A percentile compares a stretch with the other conserved stretches of the same genome.
phyloP scores from a whole-genome alignment of 2,113 vertebrate genomes.

The Diphyllodes magnificus region DNA sequence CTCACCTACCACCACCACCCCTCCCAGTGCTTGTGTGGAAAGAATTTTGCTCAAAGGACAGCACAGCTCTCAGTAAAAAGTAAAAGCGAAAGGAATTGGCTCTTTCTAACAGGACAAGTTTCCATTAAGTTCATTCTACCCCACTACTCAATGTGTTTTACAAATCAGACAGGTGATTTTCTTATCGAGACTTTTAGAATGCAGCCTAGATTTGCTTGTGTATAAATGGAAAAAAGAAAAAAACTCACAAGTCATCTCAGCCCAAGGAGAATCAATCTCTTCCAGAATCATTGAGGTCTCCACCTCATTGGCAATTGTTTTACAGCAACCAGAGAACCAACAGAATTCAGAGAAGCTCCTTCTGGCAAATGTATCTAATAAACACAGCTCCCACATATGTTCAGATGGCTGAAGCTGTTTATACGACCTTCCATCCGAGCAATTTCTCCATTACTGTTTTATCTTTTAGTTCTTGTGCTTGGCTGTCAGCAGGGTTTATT shows the following conservation, averaged over 20 bases:
- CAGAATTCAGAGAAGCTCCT: neutral
- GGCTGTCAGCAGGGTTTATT: neutral
- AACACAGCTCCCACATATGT: neutral
- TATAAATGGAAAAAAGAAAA: neutral
- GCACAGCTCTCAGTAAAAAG: neutral
- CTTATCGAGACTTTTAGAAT: neutral
- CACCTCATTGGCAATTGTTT: neutral
- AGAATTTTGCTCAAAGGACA: neutral
- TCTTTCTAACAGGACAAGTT: neutral
- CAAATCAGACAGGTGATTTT: neutral
- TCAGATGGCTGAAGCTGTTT: neutral
- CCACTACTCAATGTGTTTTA: neutral
- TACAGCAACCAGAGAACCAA: neutral
- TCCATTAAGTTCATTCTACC: neutral
- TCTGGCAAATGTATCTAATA: neutral
- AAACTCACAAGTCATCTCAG: neutral
- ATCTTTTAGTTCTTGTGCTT: neutral
- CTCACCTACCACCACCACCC: neutral
- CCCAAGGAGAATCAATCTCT: neutral
- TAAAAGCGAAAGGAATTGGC: neutral
- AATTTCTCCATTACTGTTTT: neutral
- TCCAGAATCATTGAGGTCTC: neutral
- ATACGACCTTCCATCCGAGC: rapidly evolving
- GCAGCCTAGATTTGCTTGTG: neutral
- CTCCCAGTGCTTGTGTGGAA: neutral